These are phyloP conservation scores for Pammene aurita DNA, from an alignment of 2,888 invertebrate genomes.

Conservation along the genomic window DNA sequence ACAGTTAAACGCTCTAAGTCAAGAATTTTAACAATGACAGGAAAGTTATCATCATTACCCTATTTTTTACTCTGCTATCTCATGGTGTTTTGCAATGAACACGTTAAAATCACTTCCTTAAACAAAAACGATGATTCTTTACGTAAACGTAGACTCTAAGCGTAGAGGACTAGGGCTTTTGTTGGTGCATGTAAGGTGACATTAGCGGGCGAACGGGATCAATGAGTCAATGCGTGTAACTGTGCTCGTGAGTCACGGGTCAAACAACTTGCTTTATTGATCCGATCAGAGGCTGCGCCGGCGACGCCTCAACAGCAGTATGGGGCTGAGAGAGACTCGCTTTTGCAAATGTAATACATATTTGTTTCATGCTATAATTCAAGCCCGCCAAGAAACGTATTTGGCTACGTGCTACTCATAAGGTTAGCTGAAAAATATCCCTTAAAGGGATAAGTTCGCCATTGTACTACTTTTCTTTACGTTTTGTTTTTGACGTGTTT, in stretches of 20 bases:
- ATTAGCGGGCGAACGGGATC: slow-evolving; percentile 26
- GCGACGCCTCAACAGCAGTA: background rate
- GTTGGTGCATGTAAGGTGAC: background rate
- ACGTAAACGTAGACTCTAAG: background rate
- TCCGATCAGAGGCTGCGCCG: slow-evolving; percentile 25
- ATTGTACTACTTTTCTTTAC: no score
- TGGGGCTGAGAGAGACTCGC: background rate
- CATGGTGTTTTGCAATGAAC: slow-evolving; percentile 19
- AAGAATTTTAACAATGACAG: slow-evolving; percentile 1
- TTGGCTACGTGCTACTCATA: no score
- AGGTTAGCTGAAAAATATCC: no score
- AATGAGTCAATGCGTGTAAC: slow-evolving; percentile 40
- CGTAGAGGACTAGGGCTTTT: background rate
- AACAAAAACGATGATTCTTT: background rate
- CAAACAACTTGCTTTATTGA: slow-evolving; percentile 44
- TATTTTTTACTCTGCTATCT: slow-evolving; percentile 1
- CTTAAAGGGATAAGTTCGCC: no score
- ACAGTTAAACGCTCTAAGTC: slow-evolving; percentile 5
- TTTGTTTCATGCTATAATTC: no score
- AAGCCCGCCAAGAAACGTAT: no score
- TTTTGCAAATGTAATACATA: no score
- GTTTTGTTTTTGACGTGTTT: no score
- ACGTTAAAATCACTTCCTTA: slow-evolving; percentile 10
- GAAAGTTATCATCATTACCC: slow-evolving; percentile 18
- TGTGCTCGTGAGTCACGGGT: slow-evolving; percentile 41